These are phyloP conservation scores for Lepidurus couesii DNA, from an alignment of 1,140 invertebrate genomes.

Conservation along the genomic window DNA sequence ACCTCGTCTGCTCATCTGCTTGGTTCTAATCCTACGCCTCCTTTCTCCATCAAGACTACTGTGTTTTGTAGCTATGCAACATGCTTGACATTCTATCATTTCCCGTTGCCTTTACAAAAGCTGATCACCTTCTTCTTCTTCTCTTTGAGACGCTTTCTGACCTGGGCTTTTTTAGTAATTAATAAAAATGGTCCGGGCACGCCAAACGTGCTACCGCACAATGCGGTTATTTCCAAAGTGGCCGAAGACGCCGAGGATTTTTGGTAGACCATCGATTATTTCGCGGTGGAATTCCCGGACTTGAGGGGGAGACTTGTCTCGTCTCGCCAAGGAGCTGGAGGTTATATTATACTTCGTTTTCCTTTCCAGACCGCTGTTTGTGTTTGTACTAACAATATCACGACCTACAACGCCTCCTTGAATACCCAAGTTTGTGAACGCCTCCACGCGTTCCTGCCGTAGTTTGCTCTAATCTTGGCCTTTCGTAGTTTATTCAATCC, in stretches of 20 bases:
- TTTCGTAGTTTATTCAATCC: too few species aligned
- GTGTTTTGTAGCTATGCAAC: neutral
- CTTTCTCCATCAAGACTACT: neutral
- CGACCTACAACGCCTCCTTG: neutral
- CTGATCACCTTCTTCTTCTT: neutral
- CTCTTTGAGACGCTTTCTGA: neutral
- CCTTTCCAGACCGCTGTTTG: neutral
- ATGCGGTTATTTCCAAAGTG: conserved; percentile 1
- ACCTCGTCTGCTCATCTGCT: conserved; percentile 9
- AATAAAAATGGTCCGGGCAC: neutral
- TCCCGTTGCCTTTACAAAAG: neutral
- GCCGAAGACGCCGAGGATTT: conserved; percentile 1
- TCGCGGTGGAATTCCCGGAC: neutral
- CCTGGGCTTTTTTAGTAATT: neutral
- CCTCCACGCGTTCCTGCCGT: too few species aligned
- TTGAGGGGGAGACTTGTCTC: neutral
- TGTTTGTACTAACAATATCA: neutral
- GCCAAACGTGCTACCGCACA: neutral
- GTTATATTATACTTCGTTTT: neutral
- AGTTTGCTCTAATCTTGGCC: too few species aligned
- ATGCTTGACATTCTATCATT: conserved; percentile 8
- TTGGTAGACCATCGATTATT: neutral
- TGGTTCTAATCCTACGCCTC: neutral
- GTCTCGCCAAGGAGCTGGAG: neutral
- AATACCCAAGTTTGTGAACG: too few species aligned